Base-by-base conservation (phyloP, 2,888 invertebrate species). In the Pseudococcus longispinus region DNA sequence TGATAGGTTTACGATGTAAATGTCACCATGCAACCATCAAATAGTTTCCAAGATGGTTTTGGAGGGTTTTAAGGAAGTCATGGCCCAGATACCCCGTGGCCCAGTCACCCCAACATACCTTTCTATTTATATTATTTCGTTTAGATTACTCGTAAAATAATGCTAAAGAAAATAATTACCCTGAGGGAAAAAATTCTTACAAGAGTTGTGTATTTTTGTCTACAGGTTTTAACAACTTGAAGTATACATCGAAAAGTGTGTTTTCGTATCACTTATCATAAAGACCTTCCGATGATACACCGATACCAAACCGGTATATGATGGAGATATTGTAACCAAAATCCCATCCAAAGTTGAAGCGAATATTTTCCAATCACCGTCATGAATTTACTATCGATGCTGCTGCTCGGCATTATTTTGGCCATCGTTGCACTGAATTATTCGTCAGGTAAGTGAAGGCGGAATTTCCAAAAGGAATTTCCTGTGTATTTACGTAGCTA, bases 381-480 rank as follows among this genome's bases (percentile, higher is more conserved):
- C 20, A 80, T 80, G 77, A 80, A 80, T 42, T 42, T 80, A 42
- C 4, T 80, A 29, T 80, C 77, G 42, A 80, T 80, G 77, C 42
- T 80, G 26, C 42, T 80, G 4, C 42, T 80, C n/a, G 77, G 77
- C n/a, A 80, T 80, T n/a, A 80, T 80, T 23, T 42, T 80, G 77
- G 42, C 42, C 20, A 42, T 80, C 37, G 77, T 80, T 11, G 77
- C 29, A 18, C 42, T 80, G 42, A 80, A 80, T 42, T 80, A 80
- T 80, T 80, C 77, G 37, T 80, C 77, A 80, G 77, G 77, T 80
- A 20, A 80, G 42, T 42, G 15, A 60, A 5, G n/a, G 1, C 51
- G 23, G n/a, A 51, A 51, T 51, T 51, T 51, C n/a, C 51, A n/a
- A 3, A 23, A 11, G 3, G 13, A 60, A 60, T 60, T 60, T 11